Base-by-base conservation (phyloP, 1,140 invertebrate genomes). In the Polyergus mexicanus region DNA sequence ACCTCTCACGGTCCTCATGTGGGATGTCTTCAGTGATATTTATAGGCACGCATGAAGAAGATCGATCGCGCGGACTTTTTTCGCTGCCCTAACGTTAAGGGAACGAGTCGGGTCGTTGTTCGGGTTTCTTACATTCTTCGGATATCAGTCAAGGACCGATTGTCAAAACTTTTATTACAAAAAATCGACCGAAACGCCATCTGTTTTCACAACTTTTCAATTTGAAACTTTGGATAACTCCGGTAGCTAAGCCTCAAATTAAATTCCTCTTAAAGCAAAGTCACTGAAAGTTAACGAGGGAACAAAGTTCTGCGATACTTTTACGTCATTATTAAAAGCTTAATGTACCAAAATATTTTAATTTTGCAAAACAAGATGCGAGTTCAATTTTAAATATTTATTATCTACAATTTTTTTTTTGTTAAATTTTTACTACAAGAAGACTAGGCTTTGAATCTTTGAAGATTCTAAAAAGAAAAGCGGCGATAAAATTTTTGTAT, bases 221-320 rank as follows among this genome's bases (percentile, higher is more conserved):
- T 83, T 74, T 74, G 54, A 74, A 83, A 83, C 78, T 83, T 81
- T 8, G 56, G 35, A 65, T 58, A 44, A 71, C 78, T 60, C 19
- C 19, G 54, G 44, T 8, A 47, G 78, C 35, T 74, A 83, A 83
- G 78, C 78, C 78, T 83, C 68, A 83, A 83, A 83, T 83, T 83
- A 83, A 83, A 83, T 83, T 74, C 25, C 68, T 83, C 25, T 74
- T 83, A 62, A 83, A 81, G 78, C 25, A 72, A 72, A 83, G 68
- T 81, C 78, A 60, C 66, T 74, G 16, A 5, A 72, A 81, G 66
- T 81, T 83, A 83, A 83, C 78, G 68, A 72, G 47, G 78, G 16
- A 83, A 83, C 78, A 47, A 83, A 83, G 78, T 81, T 81, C 35
- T 28, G 4, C 38, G 44, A 28, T 72, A 68, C 10, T 13, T 10